Conservation (phyloP, 2,888 invertebrate species). For the Ephialtes manifestator region DNA sequence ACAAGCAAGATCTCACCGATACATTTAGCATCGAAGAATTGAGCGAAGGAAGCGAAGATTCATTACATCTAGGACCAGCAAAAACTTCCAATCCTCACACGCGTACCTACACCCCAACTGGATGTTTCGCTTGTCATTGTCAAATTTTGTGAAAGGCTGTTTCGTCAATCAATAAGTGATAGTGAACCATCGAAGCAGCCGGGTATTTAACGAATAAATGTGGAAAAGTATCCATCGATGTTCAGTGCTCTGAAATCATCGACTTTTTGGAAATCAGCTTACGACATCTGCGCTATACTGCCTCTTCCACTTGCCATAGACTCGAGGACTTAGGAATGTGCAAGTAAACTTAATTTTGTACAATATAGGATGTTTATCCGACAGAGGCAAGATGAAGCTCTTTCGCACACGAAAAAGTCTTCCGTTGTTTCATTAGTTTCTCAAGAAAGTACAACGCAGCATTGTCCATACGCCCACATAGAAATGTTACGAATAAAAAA, state of each 20-base stretch:
- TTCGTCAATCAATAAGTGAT: slow-evolving; percentile 23
- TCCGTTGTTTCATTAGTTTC: slow-evolving; percentile 29
- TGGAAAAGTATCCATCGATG: background rate
- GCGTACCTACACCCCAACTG: slow-evolving; percentile 80
- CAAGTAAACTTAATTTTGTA: slow-evolving; percentile 24
- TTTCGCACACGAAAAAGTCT: slow-evolving; percentile 33
- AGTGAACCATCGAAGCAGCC: slow-evolving; percentile 33
- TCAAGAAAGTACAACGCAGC: slow-evolving; percentile 20
- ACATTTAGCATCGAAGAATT: slow-evolving; percentile 88
- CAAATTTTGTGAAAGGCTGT: slow-evolving; percentile 79
- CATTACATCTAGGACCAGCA: slow-evolving; percentile 81
- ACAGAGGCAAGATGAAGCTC: background rate
- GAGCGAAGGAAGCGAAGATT: slow-evolving; percentile 83
- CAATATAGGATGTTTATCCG: background rate
- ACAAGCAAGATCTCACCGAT: slow-evolving; percentile 87
- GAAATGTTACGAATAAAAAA: slow-evolving; percentile 11
- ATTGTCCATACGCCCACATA: slow-evolving; percentile 17
- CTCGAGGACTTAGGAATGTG: slow-evolving; percentile 20
- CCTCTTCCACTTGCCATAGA: slow-evolving; percentile 48
- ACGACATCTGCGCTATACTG: background rate
- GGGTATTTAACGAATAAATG: slow-evolving; percentile 5
- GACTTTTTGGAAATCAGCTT: slow-evolving; percentile 1
- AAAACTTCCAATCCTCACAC: slow-evolving; percentile 80
- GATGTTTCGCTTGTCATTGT: slow-evolving; percentile 83
- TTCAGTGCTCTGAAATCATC: slow-evolving; percentile 2